phyloP scores from a whole-genome alignment of 2,113 vertebrate species.

The Antigone vipio region DNA sequence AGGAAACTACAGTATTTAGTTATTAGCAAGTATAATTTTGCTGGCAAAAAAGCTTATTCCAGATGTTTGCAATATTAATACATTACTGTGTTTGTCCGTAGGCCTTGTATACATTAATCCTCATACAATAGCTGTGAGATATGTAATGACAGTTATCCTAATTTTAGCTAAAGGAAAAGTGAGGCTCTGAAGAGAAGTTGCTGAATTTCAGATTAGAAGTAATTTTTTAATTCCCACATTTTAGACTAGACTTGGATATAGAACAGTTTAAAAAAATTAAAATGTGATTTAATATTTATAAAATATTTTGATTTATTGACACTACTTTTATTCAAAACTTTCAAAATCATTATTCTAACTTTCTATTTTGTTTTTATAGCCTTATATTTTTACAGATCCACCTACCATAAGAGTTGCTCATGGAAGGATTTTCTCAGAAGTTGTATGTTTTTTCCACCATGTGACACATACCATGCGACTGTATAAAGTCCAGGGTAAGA shows the following conservation, averaged over 20 bases:
- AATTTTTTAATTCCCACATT: not conserved
- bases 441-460: constrained; percentile 83
- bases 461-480: constrained; percentile 84
- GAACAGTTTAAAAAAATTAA: not conserved
- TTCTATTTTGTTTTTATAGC: constrained; percentile 64
- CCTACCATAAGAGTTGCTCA: constrained; percentile 81
- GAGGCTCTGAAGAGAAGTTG: not conserved
- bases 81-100: not conserved
- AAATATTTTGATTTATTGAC: not conserved
- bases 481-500: constrained; percentile 84
- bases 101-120: not conserved
- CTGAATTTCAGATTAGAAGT: not conserved
- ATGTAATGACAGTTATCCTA: not conserved
- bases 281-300: not conserved
- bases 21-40: not conserved
- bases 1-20: not conserved
- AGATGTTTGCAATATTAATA: not conserved
- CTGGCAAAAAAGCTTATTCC: not conserved
- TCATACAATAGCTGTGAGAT: not conserved
- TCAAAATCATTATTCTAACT: not conserved
- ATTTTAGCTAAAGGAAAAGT: not conserved
- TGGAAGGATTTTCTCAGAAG: constrained; percentile 87
- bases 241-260: not conserved
- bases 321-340: not conserved
- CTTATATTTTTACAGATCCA: constrained; percentile 73